These are phyloP conservation scores for Orbicella faveolata DNA, from an alignment of 64 coral and sea anemone species.

Conservation along the genomic window DNA sequence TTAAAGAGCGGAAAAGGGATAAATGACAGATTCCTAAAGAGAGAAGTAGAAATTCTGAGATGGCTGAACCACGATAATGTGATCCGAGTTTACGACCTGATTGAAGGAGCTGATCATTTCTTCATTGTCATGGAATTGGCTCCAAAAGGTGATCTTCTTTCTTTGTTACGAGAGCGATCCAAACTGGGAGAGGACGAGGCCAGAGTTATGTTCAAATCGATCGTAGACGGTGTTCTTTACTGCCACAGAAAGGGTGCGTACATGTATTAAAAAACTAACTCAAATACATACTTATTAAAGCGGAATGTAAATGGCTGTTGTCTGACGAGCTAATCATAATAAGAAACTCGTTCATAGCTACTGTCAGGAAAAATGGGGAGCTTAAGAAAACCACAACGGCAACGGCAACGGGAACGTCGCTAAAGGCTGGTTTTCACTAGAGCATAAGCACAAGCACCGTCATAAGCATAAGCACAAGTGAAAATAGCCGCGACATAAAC, in stretches of 20 bases:
- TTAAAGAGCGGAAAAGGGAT: neutral
- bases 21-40: conserved; percentile 46
- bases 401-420: no score
- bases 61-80: conserved; percentile 72
- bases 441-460: no score
- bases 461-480: no score
- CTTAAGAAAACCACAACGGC: no score
- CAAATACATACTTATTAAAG: neutral
- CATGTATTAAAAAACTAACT: neutral
- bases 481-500: no score
- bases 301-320: no score
- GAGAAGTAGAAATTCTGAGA: conserved; percentile 77
- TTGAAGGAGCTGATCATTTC: conserved; percentile 65
- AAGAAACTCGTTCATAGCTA: no score
- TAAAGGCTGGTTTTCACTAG: no score
- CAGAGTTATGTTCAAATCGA: conserved; percentile 69
- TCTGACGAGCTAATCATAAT: no score
- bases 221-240: conserved; percentile 64
- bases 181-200: conserved; percentile 60
- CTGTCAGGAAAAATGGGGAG: no score
- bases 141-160: conserved; percentile 63
- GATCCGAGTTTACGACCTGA: conserved; percentile 61
- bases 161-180: conserved; percentile 48
- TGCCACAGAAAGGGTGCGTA: conserved; percentile 75
- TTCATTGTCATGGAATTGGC: conserved; percentile 91